Conservation (phyloP, 2,888 invertebrate species). For the Noctua fimbriata region DNA sequence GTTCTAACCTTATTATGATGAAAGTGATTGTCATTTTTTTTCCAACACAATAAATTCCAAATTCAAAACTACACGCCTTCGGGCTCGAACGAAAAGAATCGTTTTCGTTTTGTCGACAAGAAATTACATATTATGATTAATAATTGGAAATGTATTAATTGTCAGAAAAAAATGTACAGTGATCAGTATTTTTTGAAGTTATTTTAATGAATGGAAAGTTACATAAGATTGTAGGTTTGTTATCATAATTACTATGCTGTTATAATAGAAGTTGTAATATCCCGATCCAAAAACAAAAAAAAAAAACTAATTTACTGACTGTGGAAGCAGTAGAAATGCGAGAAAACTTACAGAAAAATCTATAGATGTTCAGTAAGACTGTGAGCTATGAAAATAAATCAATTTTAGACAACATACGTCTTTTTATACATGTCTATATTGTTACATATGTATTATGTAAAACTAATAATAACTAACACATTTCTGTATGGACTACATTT, state of each 20-base stretch:
- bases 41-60: conserved; percentile 26
- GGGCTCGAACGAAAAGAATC: conserved; percentile 18
- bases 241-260: not conserved
- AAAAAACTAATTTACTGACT: no score
- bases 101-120: conserved; percentile 30
- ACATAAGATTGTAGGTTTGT: conserved; percentile 17
- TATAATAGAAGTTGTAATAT: not conserved
- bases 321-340: not conserved
- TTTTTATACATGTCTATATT: not conserved
- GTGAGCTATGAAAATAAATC: not conserved
- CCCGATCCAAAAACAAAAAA: not conserved
- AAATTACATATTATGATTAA: conserved; percentile 47
- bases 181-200: conserved; percentile 42
- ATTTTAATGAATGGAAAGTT: conserved; percentile 45
- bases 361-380: not conserved
- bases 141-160: conserved; percentile 45
- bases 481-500: not conserved
- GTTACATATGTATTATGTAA: not conserved
- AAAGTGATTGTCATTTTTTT: conserved; percentile 66
- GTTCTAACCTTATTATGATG: conserved; percentile 67
- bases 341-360: not conserved
- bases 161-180: conserved; percentile 17
- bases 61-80: conserved; percentile 44
- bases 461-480: not conserved
- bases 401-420: not conserved